Conservation (phyloP, 2,113 vertebrate genomes). For the Nettapus auritus region DNA sequence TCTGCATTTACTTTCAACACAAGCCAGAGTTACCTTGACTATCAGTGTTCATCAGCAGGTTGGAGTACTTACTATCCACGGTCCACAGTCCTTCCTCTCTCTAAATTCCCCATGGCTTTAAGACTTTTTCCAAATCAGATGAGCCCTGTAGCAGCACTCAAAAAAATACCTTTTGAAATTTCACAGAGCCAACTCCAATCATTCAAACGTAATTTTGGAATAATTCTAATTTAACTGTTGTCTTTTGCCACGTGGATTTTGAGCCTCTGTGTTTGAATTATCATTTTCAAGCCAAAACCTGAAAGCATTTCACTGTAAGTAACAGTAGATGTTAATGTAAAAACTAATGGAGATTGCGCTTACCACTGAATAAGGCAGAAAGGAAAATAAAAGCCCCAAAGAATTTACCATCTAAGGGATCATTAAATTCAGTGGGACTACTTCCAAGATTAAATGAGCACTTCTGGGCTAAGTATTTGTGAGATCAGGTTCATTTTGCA, state of each 20-base stretch:
- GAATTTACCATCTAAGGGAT: conserved; percentile 29
- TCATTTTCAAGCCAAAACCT: conserved; percentile 49
- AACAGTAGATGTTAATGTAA: conserved; percentile 45
- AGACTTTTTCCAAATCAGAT: neutral
- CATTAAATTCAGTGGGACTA: conserved; percentile 54
- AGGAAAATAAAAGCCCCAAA: conserved; percentile 28
- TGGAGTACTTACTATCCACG: neutral
- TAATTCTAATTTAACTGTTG: conserved; percentile 23
- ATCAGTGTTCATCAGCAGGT: neutral
- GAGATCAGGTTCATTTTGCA: conserved; percentile 47
- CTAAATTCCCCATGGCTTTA: neutral
- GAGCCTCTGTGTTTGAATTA: neutral
- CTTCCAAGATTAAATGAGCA: conserved; percentile 62
- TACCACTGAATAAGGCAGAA: conserved; percentile 22
- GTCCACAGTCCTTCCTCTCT: neutral
- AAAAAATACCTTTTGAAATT: neutral
- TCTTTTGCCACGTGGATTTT: conserved; percentile 17
- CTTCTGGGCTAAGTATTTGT: conserved; percentile 37
- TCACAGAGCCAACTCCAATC: neutral
- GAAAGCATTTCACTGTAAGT: conserved; percentile 56
- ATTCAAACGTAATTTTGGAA: neutral
- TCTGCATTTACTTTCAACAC: neutral
- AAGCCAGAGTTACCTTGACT: neutral
- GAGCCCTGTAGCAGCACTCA: neutral
- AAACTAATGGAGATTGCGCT: conserved; percentile 37